Evolutionary conservation across 1,140 invertebrate species (phyloP).

Genomic region (Dreissena polymorpha): DNA sequence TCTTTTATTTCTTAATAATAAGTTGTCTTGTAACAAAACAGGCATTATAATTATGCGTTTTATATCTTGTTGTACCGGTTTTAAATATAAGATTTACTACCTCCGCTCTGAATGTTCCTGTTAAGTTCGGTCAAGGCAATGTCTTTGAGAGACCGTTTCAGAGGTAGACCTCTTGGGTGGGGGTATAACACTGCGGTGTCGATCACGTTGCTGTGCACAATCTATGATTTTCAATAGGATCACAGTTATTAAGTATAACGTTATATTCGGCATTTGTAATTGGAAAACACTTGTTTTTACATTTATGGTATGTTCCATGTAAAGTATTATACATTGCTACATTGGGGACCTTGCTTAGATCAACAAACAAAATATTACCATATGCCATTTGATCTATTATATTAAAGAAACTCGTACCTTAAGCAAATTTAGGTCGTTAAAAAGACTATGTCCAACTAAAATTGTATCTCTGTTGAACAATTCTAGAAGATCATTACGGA

Average conservation of each 20-base stretch:
- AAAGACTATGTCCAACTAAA: constrained; percentile 25
- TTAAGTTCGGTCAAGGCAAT: constrained; percentile 5
- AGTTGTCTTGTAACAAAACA: too few species aligned
- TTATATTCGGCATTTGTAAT: too few species aligned
- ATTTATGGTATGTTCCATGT: too few species aligned
- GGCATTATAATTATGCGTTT: too few species aligned
- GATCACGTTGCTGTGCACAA: constrained; percentile 26
- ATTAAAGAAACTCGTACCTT: constrained; percentile 1
- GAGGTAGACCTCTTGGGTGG: background rate
- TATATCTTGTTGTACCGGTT: too few species aligned
- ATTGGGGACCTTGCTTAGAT: too few species aligned
- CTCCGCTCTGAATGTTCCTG: constrained; percentile 18
- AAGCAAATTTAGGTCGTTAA: constrained; percentile 16
- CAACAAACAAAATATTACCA: too few species aligned
- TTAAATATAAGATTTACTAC: background rate
- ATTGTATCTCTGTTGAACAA: constrained; percentile 18
- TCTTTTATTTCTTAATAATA: too few species aligned
- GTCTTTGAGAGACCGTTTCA: constrained; percentile 29
- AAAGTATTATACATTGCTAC: too few species aligned
- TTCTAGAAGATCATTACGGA: constrained; percentile 12
- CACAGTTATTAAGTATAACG: too few species aligned
- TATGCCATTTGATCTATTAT: too few species aligned
- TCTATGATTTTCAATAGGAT: background rate
- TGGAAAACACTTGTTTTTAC: too few species aligned
- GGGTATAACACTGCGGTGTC: constrained; percentile 33